phyloP scores from a whole-genome alignment of 2,113 vertebrate genomes.

The Struthidea cinerea region DNA sequence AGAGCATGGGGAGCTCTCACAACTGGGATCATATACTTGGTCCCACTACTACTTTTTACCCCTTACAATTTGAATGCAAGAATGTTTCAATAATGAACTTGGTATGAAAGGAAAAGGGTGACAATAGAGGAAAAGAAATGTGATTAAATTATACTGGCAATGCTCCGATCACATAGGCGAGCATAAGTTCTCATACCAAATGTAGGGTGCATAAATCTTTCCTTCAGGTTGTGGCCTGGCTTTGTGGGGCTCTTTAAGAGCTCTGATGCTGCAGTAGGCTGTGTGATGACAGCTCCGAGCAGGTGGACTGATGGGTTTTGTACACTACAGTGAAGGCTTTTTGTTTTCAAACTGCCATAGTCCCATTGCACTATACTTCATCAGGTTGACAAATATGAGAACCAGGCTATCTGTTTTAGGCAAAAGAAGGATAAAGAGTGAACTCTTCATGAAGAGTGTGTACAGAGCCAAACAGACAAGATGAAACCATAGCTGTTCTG shows the following conservation, averaged over 20 bases:
- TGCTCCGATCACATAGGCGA: neutral
- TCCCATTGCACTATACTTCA: constrained; percentile 32
- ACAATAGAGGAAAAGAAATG: constrained; percentile 2
- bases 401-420: constrained; percentile 43
- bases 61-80: neutral
- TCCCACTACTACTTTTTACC: neutral
- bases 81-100: constrained; percentile 36
- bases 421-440: constrained; percentile 47
- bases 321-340: constrained; percentile 44
- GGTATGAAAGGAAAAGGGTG: constrained; percentile 28
- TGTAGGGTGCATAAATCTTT: constrained; percentile 17
- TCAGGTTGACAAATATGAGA: constrained; percentile 25
- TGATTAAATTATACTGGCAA: neutral
- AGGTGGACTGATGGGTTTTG: constrained; percentile 27
- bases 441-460: neutral
- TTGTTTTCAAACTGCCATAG: constrained; percentile 42
- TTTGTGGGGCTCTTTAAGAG: constrained; percentile 40
- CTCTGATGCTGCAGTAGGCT: constrained; percentile 23
- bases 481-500: constrained; percentile 1
- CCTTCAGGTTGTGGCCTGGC: constrained; percentile 25
- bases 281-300: constrained; percentile 15
- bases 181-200: constrained; percentile 29
- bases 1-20: neutral
- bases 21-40: neutral
- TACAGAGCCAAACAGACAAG: constrained; percentile 13